A percentile compares a stretch with the other conserved stretches of the same genome.
Conservation (phyloP, 1,140 invertebrate species). For the Drosophila cardini region DNA sequence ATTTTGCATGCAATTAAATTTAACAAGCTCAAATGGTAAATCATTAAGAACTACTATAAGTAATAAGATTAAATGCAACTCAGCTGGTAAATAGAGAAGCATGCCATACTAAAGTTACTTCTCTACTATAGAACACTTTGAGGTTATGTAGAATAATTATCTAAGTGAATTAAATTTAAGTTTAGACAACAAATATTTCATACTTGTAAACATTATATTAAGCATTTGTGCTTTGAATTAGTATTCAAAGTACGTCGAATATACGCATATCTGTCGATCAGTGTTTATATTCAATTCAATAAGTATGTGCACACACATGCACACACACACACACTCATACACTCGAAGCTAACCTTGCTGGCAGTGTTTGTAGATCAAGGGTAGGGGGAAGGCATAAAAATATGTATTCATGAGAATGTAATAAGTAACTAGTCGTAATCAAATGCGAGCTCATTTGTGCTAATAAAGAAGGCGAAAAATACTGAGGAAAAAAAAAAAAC, state of each 20-base stretch:
- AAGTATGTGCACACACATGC: slow-evolving; percentile 18
- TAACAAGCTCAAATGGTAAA: too few relatives aligned
- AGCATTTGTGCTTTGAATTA: slow-evolving; percentile 1
- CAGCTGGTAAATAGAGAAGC: too few relatives aligned
- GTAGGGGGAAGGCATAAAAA: background rate
- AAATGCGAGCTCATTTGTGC: slow-evolving; percentile 39
- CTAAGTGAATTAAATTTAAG: background rate
- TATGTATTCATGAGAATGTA: slow-evolving; percentile 36
- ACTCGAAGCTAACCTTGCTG: slow-evolving; percentile 31
- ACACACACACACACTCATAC: background rate
- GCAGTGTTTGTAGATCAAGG: background rate
- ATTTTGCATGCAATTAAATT: too few relatives aligned
- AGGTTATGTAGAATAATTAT: too few relatives aligned
- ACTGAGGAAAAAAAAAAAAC: background rate
- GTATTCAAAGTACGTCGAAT: slow-evolving; percentile 21
- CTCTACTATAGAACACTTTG: too few relatives aligned
- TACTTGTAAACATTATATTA: slow-evolving; percentile 9
- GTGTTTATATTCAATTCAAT: slow-evolving; percentile 44
- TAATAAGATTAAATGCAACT: too few relatives aligned
- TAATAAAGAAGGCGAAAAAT: slow-evolving; percentile 45
- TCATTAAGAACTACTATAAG: too few relatives aligned
- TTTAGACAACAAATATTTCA: background rate
- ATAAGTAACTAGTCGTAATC: slow-evolving; percentile 24
- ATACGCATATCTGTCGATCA: slow-evolving; percentile 20
- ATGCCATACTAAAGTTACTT: too few relatives aligned